phyloP scores from a whole-genome alignment of 2,797 vertebrate species.

The Xyrichtys novacula region DNA sequence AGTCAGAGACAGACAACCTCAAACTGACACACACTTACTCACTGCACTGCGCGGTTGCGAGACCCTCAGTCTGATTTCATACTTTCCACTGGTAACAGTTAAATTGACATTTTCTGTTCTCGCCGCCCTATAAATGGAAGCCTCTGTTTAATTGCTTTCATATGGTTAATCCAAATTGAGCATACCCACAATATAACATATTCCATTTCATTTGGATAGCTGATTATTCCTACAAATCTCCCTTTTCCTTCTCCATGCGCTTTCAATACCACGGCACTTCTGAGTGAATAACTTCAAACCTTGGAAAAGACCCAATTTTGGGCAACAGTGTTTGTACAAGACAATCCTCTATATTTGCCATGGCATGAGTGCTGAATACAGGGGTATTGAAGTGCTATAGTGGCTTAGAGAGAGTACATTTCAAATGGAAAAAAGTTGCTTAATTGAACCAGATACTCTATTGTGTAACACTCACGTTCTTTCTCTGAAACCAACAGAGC shows the following conservation, averaged over 20 bases:
- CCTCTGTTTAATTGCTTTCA: slow-evolving; percentile 82
- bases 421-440: slow-evolving; percentile 74
- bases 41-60: slow-evolving; percentile 43
- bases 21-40: slow-evolving; percentile 41
- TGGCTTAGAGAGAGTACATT: slow-evolving; percentile 76
- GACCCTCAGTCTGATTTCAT: slow-evolving; percentile 76
- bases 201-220: slow-evolving; percentile 81
- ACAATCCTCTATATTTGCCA: slow-evolving; percentile 75
- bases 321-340: slow-evolving; percentile 72
- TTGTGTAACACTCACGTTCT: slow-evolving; percentile 68
- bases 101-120: slow-evolving; percentile 81
- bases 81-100: slow-evolving; percentile 80
- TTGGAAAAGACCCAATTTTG: slow-evolving; percentile 69
- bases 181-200: slow-evolving; percentile 79
- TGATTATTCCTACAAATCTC: slow-evolving; percentile 78
- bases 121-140: slow-evolving; percentile 73
- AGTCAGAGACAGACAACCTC: slow-evolving; percentile 34
- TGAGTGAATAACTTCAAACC: slow-evolving; percentile 74
- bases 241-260: slow-evolving; percentile 61
- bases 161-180: slow-evolving; percentile 85
- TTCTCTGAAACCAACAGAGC: slow-evolving; percentile 68
- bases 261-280: slow-evolving; percentile 64
- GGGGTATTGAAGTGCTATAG: slow-evolving; percentile 72
- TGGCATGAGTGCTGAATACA: slow-evolving; percentile 73
- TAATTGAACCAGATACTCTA: slow-evolving; percentile 81